These are phyloP conservation scores for Rhopalosiphum nymphaeae DNA, from an alignment of 2,888 invertebrate genomes.

Conservation along the genomic window DNA sequence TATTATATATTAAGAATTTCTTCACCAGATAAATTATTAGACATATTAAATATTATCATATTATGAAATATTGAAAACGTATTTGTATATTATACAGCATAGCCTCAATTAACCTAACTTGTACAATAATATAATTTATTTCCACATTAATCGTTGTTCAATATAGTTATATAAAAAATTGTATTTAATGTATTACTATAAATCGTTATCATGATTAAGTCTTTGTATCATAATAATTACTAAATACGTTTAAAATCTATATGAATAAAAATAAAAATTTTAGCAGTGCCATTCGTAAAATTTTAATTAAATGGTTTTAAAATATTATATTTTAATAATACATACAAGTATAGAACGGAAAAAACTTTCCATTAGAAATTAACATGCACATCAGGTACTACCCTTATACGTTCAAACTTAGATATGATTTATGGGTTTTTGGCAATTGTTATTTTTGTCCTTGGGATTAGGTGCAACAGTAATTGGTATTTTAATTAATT, in stretches of 20 bases:
- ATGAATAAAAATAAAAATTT: neutral
- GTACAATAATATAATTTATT: no score
- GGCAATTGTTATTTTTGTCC: neutral
- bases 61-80: neutral
- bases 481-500: slow-evolving; percentile 29
- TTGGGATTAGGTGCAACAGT: neutral
- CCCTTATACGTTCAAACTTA: neutral
- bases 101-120: no score
- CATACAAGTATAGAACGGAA: neutral
- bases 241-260: neutral
- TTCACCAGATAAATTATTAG: neutral
- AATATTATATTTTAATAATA: neutral
- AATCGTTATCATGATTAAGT: neutral
- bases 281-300: neutral
- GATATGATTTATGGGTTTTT: slow-evolving; percentile 8
- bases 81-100: neutral
- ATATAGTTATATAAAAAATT: neutral
- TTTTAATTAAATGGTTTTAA: neutral
- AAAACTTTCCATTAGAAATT: neutral
- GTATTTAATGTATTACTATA: neutral
- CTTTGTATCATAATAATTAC: neutral
- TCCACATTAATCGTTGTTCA: no score
- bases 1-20: neutral
- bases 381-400: neutral
- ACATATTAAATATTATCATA: no score